Evolutionary conservation across 2,113 vertebrate genomes (phyloP), one percentile per base, ranked within the genome.

Genomic region (Procapra przewalskii): DNA sequence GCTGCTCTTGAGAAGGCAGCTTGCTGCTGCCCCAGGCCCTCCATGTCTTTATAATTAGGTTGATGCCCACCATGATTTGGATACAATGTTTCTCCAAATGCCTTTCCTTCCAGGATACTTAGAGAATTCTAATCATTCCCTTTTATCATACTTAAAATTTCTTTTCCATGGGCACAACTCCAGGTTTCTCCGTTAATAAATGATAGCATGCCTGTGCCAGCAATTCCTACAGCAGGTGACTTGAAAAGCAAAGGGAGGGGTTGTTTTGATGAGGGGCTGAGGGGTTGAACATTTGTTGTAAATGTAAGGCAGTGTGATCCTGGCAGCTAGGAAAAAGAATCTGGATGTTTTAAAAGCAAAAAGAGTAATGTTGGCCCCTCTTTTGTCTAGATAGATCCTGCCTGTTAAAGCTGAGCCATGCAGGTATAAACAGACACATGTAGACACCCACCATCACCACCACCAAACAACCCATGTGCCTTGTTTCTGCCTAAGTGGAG

Each of bases 1-100:
- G n/a, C 75, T 81, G 86, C 85, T 90, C 50, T 85, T 25, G 23
- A 77, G 81, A 80, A 89, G 60, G 27, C 3, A 10, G 43, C 45
- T 60, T 13, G 64, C 33, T 11, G 15, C 23, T 52, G 50, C 77
- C 36, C 40, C 11, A 29, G 62, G 45, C 93, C 52, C 40, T 97
- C 93, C 29, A 5, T 71, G 90, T 57, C 80, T 92, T 93, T 85
- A 67, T 86, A 91, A 97, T 97, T 94, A 97, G 64, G 48, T 36
- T 55, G 80, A 90, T 90, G 16, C 17, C 64, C 27, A n/a, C 79
- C 52, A 21, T 71, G 80, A 94, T 88, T 92, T 96, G 88, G 84
- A 71, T 50, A 84, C 64, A 79, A 23, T 55, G 25, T 83, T 54
- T 91, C n/a, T 92, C 57, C 55, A 96, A 98, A 87, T 91, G 52